These are phyloP conservation scores for Mus spicilegus DNA, from an alignment of 2,113 vertebrate species.

Conservation along the genomic window DNA sequence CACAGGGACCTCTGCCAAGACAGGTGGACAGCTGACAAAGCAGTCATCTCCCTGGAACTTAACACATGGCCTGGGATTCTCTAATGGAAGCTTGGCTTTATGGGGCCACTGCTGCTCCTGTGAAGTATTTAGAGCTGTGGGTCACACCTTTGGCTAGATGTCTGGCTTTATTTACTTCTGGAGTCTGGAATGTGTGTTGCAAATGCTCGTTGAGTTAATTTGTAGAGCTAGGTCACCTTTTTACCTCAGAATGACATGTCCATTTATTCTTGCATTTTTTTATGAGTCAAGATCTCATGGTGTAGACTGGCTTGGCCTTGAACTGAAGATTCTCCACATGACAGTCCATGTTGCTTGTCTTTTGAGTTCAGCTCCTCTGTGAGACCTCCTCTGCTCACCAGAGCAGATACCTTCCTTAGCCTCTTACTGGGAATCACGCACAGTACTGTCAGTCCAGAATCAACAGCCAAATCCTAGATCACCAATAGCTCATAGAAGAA, in stretches of 20 bases:
- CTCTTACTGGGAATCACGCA: background rate
- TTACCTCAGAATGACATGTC: background rate
- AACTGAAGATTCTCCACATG: background rate
- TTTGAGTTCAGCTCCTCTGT: background rate
- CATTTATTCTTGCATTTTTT: background rate
- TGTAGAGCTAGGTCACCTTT: background rate
- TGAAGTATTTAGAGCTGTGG: background rate
- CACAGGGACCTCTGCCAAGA: background rate
- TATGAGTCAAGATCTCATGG: background rate
- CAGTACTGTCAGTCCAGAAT: background rate
- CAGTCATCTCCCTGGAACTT: background rate
- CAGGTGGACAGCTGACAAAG: background rate
- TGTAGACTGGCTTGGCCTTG: background rate
- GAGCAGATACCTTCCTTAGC: background rate
- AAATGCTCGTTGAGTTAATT: background rate
- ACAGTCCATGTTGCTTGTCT: background rate
- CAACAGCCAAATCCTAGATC: background rate
- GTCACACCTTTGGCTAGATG: background rate
- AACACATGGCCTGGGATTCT: background rate
- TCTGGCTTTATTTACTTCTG: background rate
- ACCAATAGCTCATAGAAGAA: background rate
- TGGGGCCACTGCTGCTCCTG: background rate
- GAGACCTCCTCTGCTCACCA: background rate
- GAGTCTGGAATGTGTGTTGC: background rate
- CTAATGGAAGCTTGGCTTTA: background rate